phyloP scores from a whole-genome alignment of 92 coral and sea anemone genomes.

The Virgularia gustaviana region DNA sequence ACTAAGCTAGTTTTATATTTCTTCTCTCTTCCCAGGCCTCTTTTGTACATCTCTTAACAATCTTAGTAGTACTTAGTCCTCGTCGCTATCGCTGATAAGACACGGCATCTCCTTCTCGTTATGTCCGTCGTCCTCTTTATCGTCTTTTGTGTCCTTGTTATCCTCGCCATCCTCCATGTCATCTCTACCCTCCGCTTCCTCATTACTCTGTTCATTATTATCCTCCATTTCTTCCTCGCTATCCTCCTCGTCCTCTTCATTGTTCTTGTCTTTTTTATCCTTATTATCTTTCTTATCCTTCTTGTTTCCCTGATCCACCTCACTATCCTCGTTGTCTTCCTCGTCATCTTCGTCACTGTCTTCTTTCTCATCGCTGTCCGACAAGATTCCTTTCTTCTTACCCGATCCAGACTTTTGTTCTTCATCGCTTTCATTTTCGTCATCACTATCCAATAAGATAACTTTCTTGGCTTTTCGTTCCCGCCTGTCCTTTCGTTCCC shows the following conservation, averaged over 20 bases:
- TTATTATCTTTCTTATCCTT: neutral
- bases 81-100: no score
- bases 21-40: no score
- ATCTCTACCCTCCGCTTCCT: neutral
- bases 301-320: neutral
- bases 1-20: no score
- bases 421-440: slow-evolving; percentile 3
- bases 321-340: neutral
- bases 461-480: slow-evolving; percentile 20
- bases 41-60: no score
- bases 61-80: no score
- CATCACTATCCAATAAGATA: slow-evolving; percentile 56
- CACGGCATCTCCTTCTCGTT: no score
- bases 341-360: slow-evolving; percentile 13
- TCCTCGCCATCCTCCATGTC: neutral
- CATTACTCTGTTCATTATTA: neutral
- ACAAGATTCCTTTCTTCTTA: neutral
- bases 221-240: neutral
- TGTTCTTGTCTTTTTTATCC: neutral
- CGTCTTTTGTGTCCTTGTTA: neutral
- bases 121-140: no score
- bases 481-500: slow-evolving; percentile 1
- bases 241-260: neutral
- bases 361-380: neutral
- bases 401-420: neutral